phyloP scores from a whole-genome alignment of 2,888 invertebrate genomes.

The Amphipoea oculea region DNA sequence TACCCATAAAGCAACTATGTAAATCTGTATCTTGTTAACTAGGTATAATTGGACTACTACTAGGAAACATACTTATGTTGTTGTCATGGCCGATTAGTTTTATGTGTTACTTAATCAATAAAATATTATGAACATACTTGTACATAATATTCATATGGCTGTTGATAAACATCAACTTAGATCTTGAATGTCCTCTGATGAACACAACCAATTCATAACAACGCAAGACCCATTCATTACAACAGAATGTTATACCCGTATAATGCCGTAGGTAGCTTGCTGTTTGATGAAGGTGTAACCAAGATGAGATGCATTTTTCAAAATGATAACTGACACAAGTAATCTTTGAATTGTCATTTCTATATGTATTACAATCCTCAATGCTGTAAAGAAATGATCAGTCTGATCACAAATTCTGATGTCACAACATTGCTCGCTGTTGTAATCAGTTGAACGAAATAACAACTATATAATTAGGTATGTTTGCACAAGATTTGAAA shows the following conservation, averaged over 20 bases:
- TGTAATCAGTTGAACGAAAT: background rate
- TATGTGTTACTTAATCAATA: no score
- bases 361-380: background rate
- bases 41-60: background rate
- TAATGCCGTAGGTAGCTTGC: background rate
- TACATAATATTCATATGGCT: background rate
- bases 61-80: no score
- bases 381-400: background rate
- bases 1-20: background rate
- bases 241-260: background rate
- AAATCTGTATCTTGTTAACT: background rate
- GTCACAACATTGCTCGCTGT: background rate
- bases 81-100: background rate
- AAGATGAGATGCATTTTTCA: background rate
- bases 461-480: background rate
- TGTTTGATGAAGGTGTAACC: background rate
- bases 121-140: no score
- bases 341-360: no score
- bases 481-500: background rate
- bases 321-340: no score
- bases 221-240: no score
- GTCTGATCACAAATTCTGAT: no score
- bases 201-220: no score
- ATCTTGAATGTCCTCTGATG: background rate
- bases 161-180: background rate